Base-by-base conservation (phyloP, 2,113 vertebrate species). In the Pandion haliaetus region DNA sequence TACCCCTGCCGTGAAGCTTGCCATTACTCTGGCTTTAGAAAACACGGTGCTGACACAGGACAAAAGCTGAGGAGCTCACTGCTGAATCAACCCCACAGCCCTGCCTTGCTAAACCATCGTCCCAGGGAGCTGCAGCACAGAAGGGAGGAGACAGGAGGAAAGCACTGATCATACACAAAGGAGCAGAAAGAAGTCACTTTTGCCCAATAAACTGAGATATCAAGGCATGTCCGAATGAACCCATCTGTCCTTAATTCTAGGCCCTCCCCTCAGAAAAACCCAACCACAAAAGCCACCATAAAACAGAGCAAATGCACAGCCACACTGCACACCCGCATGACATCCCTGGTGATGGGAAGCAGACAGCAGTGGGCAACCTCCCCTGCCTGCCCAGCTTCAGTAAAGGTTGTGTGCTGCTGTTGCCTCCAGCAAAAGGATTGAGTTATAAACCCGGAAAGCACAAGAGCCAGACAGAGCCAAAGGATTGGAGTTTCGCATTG, bases 271-370 rank as follows among this genome's bases (percentile, higher is more conserved):
- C 28, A 47, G 45, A 63, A 52, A 52, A 45, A 47, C 10, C 12
- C 28, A 42, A 34, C 54, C 38, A 18, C 4, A 40, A 70, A 44
- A 63, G 3, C 34, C 34, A 36, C 24, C 21, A 17, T 18, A 45
- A 31, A 58, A 7, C 0, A 57, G 26, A 57, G 67, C 13, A 28
- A 38, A 76, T 3, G 25, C 25, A 17, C 20, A 31, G n/a, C 12
- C 45, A 8, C 20, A 1, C 50, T 2, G 8, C 2, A 2, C 40
- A 25, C 36, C 8, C 7, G 1, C 24, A 8, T 2, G 2, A 24
- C 1, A 17, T 2, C 34, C 14, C 61, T 14, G 29, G 34, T 1
- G 9, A 63, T 20, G 50, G 62, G 36, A 40, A 19, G 32, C 49
- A 44, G 52, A 2, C 11, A 25, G 67, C 47, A 45, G 70, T 0